Base-by-base conservation (phyloP, 2,113 vertebrate species). In the Scomber japonicus region DNA sequence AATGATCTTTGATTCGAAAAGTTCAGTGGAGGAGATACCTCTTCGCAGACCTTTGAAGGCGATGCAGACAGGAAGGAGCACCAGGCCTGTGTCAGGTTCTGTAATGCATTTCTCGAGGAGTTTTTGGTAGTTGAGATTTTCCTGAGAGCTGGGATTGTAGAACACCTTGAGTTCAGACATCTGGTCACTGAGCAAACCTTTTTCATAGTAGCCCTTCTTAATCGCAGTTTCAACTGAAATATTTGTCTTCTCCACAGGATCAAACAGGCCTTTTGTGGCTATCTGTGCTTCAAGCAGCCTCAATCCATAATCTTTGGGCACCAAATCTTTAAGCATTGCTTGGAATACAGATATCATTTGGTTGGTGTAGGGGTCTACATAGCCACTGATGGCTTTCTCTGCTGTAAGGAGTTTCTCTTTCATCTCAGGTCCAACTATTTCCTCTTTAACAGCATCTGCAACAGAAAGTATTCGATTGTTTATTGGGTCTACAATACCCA, bases 261-360 rank as follows among this genome's bases (percentile, higher is more conserved):
- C 97, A 0, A 97, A 97, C 55, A 98, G 93, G 63, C 97, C 96
- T 0, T 96, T 94, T 0, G 96, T 97, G 16, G 95, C 95, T 0
- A 97, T 95, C 93, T 99, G 98, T 0, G 98, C 97, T 89, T 99
- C 96, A 3, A 99, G 91, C 78, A 99, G 69, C 56, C 97, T 96
- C 67, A 98, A 91, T 3, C 96, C 97, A 0, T 97, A 96, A 86
- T 97, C 97, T 88, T 95, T 96, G 61, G 96, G 91, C 72, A 99
- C 95, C 51, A 99, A 82, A 2, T 97, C 97, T 89, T 99, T 99
- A 92, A 97, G 96, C 92, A 99, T 97, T 56, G 97, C 97, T 92
- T 99, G 97, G 91, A 96, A 99, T 21, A 99, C 91, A 13, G 97
- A 97, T 87, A 99, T 96, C 11, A 94, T 94, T 89, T 97, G 93